phyloP scores from a whole-genome alignment of 2,113 vertebrate genomes.

The pig (Sus scrofa) region T2T-Sscrofa CM000818.6:61236001-61236500 shows the following conservation, averaged over 20 bases:
- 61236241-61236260: neutral
- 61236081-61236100: neutral
- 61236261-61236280: neutral
- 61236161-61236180: neutral
- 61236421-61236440: neutral
- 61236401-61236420: neutral
- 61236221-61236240: neutral
- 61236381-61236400: neutral
- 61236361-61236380: neutral
- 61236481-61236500: neutral
- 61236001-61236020: neutral
- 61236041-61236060: neutral
- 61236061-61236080: neutral
- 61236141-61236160: neutral
- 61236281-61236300: neutral
- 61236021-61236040: neutral
- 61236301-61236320: neutral
- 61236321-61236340: neutral
- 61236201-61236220: neutral
- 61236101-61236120: neutral
- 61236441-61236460: neutral
- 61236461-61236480: neutral
- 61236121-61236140: neutral
- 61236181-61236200: conserved; percentile 23
- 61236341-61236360: neutral